Conservation (phyloP, 2,113 vertebrate species). For the Tetrax tetrax region DNA sequence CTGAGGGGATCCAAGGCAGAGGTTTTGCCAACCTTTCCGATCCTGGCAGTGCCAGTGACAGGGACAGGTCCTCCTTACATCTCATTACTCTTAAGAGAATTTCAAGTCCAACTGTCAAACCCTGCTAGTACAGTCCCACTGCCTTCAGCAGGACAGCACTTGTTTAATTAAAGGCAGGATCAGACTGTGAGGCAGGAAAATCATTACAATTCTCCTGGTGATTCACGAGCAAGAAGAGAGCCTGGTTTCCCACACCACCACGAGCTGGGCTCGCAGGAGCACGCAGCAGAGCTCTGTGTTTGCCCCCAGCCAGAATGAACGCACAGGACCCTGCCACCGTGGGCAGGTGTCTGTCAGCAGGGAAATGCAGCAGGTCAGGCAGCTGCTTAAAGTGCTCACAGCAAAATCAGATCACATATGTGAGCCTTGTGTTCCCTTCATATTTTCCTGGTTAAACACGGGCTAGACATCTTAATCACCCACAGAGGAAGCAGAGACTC, state of each 20-base stretch:
- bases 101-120: not conserved
- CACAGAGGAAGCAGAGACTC: not conserved
- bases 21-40: not conserved
- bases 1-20: not conserved
- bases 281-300: not conserved
- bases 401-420: not conserved
- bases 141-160: not conserved
- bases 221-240: not conserved
- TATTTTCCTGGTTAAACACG: accelerated
- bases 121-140: not conserved
- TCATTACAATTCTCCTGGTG: not conserved
- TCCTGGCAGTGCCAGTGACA: not conserved
- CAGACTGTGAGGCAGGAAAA: not conserved
- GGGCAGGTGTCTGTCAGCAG: not conserved
- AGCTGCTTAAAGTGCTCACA: not conserved
- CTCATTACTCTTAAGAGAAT: not conserved
- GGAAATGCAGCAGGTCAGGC: not conserved
- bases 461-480: not conserved
- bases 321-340: not conserved
- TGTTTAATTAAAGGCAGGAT: not conserved
- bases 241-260: not conserved
- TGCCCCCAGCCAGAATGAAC: accelerated
- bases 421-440: not conserved
- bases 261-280: not conserved
- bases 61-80: not conserved